Percentiles rank a stretch among this genome's conserved stretches.
phyloP scores from a whole-genome alignment of 2,113 vertebrate genomes.

The Calypte anna region DNA sequence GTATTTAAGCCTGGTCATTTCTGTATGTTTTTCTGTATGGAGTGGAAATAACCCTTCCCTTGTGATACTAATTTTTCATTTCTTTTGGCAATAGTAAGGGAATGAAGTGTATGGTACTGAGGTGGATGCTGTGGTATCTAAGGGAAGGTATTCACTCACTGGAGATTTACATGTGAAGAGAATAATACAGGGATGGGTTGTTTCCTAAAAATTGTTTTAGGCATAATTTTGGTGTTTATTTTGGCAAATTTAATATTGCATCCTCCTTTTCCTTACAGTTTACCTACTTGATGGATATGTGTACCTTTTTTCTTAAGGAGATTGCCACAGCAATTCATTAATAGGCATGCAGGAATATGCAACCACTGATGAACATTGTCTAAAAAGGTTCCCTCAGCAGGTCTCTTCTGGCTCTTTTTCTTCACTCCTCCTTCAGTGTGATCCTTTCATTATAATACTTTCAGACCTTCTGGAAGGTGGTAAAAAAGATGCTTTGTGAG shows the following conservation, averaged over 20 bases:
- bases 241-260: background rate
- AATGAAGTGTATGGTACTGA: background rate
- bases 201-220: background rate
- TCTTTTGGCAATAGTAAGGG: background rate
- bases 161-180: background rate
- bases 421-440: background rate
- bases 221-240: background rate
- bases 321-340: background rate
- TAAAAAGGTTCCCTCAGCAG: background rate
- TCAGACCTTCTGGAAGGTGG: background rate
- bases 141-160: background rate
- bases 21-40: background rate
- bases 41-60: background rate
- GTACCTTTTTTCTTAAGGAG: background rate
- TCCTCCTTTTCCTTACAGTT: background rate
- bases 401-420: background rate
- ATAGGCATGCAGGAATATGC: background rate
- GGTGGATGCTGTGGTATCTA: background rate
- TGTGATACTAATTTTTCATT: background rate
- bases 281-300: background rate
- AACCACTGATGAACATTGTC: background rate
- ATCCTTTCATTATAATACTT: background rate
- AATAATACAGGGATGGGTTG: background rate
- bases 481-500: constrained; percentile 20
- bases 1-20: background rate